Evolutionary conservation across 2,888 invertebrate genomes (phyloP), one percentile per base, ranked within the genome.

Genomic region (Limnephilus auricula): DNA sequence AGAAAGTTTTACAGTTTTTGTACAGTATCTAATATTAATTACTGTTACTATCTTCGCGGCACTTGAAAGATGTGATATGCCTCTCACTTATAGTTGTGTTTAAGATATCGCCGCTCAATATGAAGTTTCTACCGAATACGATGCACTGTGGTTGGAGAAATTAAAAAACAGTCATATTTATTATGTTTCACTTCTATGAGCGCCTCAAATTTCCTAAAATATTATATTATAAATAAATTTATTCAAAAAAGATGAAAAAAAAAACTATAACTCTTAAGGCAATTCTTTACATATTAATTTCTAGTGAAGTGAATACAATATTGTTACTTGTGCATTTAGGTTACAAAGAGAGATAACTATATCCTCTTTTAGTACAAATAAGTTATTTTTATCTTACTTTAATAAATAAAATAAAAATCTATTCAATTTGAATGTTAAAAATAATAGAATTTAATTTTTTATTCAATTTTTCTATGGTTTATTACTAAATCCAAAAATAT

Each of bases 21-120:
- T 45, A 86, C 50, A 65, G 40, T 86, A 86, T 32, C 37, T 83
- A 65, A 65, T 65, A 83, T 80, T 80, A 30, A 31, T 80, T 32
- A 80, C 32, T 34, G 32, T 34, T n/a, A 83, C 25, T 83, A 37
- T 83, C 2, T 32, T 31, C 18, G n/a, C 37, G 34, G 3, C 37
- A 37, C 18, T 83, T 18, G 10, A 37, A 34, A 80, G 37, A 34
- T 83, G 25, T 32, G 25, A 18, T 83, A 1, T 83, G 83, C 83
- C 34, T 25, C 25, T 83, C 25, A 83, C 25, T 83, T 37, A 25
- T 18, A 83, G 83, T 83, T 37, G 25, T 32, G 31, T 30, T 34
- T 32, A 34, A 83, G 83, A 83, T 83, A 34, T 83, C 83, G 32
- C 80, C 18, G 31, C 25, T 65, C 65, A 9, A 65, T n/a, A 9